Base-by-base conservation (phyloP, 2,888 invertebrate species). In the Calameuta idolon region DNA sequence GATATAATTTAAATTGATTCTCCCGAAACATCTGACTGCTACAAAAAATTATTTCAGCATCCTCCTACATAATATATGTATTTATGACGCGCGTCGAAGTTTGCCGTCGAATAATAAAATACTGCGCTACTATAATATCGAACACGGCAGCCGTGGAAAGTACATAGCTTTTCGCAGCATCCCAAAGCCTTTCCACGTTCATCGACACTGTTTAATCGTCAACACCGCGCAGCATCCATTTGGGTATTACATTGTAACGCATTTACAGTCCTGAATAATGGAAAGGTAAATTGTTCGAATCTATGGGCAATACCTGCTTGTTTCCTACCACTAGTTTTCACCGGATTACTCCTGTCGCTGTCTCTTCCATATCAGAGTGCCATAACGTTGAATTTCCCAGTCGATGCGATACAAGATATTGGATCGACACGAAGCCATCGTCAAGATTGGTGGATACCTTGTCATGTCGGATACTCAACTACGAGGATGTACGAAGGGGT, bases 371-470 rank as follows among this genome's bases (percentile, higher is more conserved):
- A 55, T 23, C 55, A 9, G 9, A 23, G 23, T 23, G 55, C 55
- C 55, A 55, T 55, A 55, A 55, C 55, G 23, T 23, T 9, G 23
- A 55, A 23, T 23, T 23, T 55, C 55, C 55, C 23, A 55, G 5
- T 55, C 55, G 55, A 55, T 23, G 23, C 55, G 55, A 55, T 23
- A 55, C 23, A 55, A 55, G 71, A 71, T 71, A 71, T 71, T 71
- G 31, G 71, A 71, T 71, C 76, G 80, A 73, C 74, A 71, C 40
- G 55, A 55, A 77, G 74, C 82, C 75, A 85, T 85, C 76, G 34
- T 35, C 80, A 81, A 84, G 81, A 85, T 85, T 84, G 84, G 84
- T 83, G 79, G 81, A 80, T 79, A 82, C 69, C 76, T 80, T 81
- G 80, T 84, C 82, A 80, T 75, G 81, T 81, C 73, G 73, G 78